These are phyloP conservation scores for Cheilosia grossa DNA, from an alignment of 2,888 invertebrate genomes.

Conservation along the genomic window DNA sequence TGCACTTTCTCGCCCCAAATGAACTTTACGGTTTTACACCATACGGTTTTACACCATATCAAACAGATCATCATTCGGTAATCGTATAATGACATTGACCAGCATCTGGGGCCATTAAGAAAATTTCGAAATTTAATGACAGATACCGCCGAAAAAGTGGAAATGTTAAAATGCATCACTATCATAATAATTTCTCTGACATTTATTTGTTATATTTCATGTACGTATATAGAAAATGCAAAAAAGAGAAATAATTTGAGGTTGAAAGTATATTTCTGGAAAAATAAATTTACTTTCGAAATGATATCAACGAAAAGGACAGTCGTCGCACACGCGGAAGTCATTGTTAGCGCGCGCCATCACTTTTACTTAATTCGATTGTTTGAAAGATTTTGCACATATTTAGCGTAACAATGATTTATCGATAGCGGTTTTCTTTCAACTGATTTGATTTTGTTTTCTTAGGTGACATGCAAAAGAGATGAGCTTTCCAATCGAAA, in stretches of 20 bases:
- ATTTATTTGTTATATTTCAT: conserved; percentile 7
- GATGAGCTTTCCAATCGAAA: conserved; percentile 38
- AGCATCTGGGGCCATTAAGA: not conserved
- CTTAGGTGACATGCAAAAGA: conserved; percentile 9
- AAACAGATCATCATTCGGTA: not conserved
- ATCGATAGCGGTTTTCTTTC: conserved; percentile 6
- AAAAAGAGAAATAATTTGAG: not conserved
- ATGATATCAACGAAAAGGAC: not conserved
- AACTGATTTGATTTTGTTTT: conserved; percentile 21
- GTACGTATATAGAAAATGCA: conserved; percentile 15
- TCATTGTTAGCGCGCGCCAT: not conserved
- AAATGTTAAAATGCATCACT: conserved; percentile 23
- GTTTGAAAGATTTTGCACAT: conserved; percentile 27
- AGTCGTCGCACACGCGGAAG: not conserved
- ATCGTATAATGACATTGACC: conserved; percentile 27
- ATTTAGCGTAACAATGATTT: conserved; percentile 30
- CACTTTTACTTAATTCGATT: conserved; percentile 46
- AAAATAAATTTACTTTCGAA: conserved; percentile 27
- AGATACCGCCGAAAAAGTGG: conserved; percentile 8
- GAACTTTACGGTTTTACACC: not conserved
- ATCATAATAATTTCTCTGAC: conserved; percentile 24
- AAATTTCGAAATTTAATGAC: conserved; percentile 40
- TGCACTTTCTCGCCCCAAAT: conserved; percentile 23
- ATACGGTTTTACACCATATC: not conserved
- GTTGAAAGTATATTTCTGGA: conserved; percentile 20